Evolutionary conservation across 2,888 invertebrate species (phyloP).

Genomic region (Branchellion lobata): DNA sequence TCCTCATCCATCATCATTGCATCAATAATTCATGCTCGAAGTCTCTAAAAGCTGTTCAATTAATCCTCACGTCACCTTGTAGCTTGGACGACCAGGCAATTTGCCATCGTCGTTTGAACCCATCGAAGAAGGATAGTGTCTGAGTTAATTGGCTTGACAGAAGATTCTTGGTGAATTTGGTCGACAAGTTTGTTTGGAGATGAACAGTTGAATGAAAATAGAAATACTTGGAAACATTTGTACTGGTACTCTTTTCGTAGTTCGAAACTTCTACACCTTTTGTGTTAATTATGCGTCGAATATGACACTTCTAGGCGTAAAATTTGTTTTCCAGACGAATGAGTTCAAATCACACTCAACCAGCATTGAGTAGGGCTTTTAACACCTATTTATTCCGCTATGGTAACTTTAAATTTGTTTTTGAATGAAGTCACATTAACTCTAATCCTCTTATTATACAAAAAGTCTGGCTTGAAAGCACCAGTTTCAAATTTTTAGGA

Average conservation of each 20-base stretch:
- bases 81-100: not conserved
- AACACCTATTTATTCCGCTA: not conserved
- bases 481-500: no score
- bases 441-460: not conserved
- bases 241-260: no score
- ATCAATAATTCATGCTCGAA: not conserved
- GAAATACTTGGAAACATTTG: no score
- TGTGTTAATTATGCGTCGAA: not conserved
- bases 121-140: no score
- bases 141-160: not conserved
- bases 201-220: no score
- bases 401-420: not conserved
- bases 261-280: no score
- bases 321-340: not conserved
- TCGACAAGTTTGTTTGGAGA: not conserved
- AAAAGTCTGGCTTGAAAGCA: not conserved
- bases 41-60: not conserved
- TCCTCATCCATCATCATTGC: constrained; percentile 15
- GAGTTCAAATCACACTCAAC: not conserved
- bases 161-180: not conserved
- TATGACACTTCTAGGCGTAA: not conserved
- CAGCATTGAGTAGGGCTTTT: not conserved
- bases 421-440: not conserved
- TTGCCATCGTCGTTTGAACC: no score
- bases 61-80: not conserved